These are phyloP conservation scores for Chloroceryle inda DNA, from an alignment of 2,797 vertebrate genomes.

Conservation along the genomic window DNA sequence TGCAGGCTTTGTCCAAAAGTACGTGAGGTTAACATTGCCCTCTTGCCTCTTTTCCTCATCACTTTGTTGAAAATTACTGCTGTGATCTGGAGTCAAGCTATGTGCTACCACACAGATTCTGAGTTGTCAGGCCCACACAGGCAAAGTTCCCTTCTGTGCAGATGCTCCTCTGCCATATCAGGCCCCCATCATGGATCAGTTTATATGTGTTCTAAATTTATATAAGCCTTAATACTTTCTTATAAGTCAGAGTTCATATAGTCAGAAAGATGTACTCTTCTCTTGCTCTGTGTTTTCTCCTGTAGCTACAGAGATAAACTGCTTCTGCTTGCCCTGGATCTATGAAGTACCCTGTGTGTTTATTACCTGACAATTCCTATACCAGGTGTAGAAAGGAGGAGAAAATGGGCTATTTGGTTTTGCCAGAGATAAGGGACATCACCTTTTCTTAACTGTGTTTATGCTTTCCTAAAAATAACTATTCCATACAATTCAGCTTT, in stretches of 20 bases:
- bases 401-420: neutral
- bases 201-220: neutral
- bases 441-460: neutral
- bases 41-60: too few relatives aligned
- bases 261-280: neutral
- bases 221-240: neutral
- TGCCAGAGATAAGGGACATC: neutral
- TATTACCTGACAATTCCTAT: neutral
- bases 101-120: neutral
- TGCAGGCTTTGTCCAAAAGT: too few relatives aligned
- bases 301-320: neutral
- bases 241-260: neutral
- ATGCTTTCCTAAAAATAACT: neutral
- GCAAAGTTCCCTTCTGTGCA: neutral
- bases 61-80: too few relatives aligned
- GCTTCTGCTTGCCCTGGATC: neutral
- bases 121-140: neutral
- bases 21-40: too few relatives aligned
- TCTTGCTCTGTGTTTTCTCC: neutral
- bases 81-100: too few relatives aligned
- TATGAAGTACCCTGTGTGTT: fast-evolving
- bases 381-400: neutral
- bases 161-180: neutral
- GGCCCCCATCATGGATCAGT: neutral
- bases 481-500: neutral